Evolutionary conservation across 2,888 invertebrate species (phyloP), one percentile per base, ranked within the genome.

Genomic region (Dioctria linearis): DNA sequence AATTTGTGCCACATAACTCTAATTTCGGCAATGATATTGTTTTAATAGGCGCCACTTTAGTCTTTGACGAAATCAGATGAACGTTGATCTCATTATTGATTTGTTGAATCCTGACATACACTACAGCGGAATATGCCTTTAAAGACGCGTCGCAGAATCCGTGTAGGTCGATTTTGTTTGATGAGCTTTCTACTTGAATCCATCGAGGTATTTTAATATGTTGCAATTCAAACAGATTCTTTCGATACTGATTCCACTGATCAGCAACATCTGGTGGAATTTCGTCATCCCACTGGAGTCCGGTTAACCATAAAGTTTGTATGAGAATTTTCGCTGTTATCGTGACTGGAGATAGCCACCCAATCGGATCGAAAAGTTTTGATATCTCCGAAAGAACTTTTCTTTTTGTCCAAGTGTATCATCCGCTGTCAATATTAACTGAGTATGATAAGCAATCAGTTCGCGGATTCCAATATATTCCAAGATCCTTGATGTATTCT

Each of bases 131-230:
- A 51, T 67, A 71, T 6, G 39, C 49, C 9, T 49, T 8, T 2
- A 8, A 8, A 25, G 69, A 69, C 6, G 69, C 25, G 13, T 69
- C 69, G 9, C 69, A 49, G 37, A 69, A 69, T 5, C 69, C 51
- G 11, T 69, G 69, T 2, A 69, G n/a, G 11, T 69, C 46, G 13
- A 13, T 6, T 8, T 5, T 25, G 6, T 8, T 9, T 49, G 5
- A 11, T 25, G 4, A 2, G 1, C 25, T 25, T 3, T 5, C 1
- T 25, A 25, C 25, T 6, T 13, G 3, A 25, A 69, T 46, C 46
- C 69, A 69, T 46, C 69, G 3, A 4, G 69, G 69, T n/a, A 69
- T 69, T 49, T 69, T 46, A 0, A 69, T 6, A 1, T 40, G n/a
- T 66, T 39, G 3, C 5, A 66, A n/a, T 25, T 25, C 25, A 25